Evolutionary conservation across 2,888 invertebrate genomes (phyloP).

Genomic region (Ametastegia equiseti): DNA sequence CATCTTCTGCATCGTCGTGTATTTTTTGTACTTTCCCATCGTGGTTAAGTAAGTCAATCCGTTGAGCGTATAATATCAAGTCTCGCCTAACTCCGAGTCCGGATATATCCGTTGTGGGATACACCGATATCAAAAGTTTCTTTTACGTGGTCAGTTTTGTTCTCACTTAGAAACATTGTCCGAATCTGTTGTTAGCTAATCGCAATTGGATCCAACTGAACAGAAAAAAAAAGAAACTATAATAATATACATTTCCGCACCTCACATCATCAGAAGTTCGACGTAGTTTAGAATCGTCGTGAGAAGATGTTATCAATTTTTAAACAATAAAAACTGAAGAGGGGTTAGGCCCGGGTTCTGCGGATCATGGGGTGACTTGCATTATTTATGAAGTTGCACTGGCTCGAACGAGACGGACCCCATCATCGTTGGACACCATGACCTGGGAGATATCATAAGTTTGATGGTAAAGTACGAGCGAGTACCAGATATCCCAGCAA

Average conservation of each 20-base stretch:
- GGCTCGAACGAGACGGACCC: slow-evolving; percentile 64
- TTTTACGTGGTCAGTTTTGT: neutral
- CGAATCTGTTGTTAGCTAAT: neutral
- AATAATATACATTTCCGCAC: neutral
- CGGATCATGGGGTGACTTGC: slow-evolving; percentile 58
- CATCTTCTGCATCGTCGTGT: neutral
- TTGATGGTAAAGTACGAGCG: neutral
- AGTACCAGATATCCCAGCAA: neutral
- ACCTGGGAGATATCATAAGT: slow-evolving; percentile 36
- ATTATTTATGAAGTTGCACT: slow-evolving; percentile 72
- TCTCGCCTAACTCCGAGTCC: neutral
- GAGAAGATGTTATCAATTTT: neutral
- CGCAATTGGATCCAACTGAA: neutral
- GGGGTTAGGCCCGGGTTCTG: neutral
- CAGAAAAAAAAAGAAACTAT: neutral
- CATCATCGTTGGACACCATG: slow-evolving; percentile 52
- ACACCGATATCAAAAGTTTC: neutral
- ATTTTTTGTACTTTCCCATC: neutral
- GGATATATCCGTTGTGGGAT: neutral
- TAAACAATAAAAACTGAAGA: neutral
- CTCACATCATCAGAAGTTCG: neutral
- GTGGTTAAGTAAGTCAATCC: slow-evolving; percentile 18
- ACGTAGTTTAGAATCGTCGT: slow-evolving; percentile 16
- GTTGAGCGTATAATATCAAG: neutral
- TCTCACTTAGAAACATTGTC: neutral